Evolutionary conservation across 2,888 invertebrate genomes (phyloP).

Genomic region (Nomada fucata): DNA sequence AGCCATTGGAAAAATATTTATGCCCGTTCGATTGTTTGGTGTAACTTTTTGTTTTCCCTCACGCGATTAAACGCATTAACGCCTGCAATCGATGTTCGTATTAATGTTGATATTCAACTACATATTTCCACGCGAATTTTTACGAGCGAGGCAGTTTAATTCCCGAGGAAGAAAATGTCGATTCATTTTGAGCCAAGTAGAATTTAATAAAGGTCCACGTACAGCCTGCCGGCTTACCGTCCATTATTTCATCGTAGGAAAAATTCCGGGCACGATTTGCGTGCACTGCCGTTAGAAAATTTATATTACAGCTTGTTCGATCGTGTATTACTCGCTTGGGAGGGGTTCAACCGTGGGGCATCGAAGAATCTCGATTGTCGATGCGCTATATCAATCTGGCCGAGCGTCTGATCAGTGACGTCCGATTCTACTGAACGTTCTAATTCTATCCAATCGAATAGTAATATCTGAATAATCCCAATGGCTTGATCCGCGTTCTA

Average conservation of each 20-base stretch:
- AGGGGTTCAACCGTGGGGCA: conserved; percentile 4
- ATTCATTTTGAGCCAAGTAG: conserved; percentile 49
- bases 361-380: conserved; percentile 50
- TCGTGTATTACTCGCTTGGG: conserved; percentile 37
- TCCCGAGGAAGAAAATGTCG: conserved; percentile 6
- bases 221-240: conserved; percentile 57
- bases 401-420: conserved; percentile 30
- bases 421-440: conserved; percentile 28
- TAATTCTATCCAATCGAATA: not conserved
- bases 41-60: too few relatives aligned
- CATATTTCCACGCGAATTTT: too few relatives aligned
- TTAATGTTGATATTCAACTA: too few relatives aligned
- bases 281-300: conserved; percentile 59
- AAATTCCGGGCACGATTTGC: conserved; percentile 68
- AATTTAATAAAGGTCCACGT: conserved; percentile 69
- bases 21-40: too few relatives aligned
- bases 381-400: conserved; percentile 15
- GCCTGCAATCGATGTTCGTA: too few relatives aligned
- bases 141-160: too few relatives aligned
- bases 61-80: too few relatives aligned
- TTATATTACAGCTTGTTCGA: conserved; percentile 59
- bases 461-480: not conserved
- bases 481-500: too few relatives aligned
- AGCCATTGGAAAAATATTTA: too few relatives aligned
- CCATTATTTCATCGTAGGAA: conserved; percentile 61